Conservation (phyloP, 2,888 invertebrate species). For the Morpho achilles region DNA sequence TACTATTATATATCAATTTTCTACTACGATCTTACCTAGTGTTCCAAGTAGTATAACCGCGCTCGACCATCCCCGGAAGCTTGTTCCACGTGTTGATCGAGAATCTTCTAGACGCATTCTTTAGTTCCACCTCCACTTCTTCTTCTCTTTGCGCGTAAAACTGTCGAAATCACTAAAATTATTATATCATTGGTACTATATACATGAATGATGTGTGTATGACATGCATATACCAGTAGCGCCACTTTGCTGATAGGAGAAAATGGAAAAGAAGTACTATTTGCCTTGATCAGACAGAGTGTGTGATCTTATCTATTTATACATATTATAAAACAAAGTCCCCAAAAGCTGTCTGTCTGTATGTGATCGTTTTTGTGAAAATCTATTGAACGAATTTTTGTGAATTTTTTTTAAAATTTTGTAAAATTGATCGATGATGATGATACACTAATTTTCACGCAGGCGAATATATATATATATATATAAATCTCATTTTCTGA, state of each 20-base stretch:
- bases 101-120: constrained; percentile 52
- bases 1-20: background rate
- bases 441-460: too few relatives aligned
- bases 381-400: too few relatives aligned
- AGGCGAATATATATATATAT: too few relatives aligned
- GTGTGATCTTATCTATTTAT: background rate
- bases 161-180: constrained; percentile 32
- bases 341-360: too few relatives aligned
- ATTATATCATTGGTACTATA: background rate
- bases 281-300: background rate
- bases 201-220: too few relatives aligned
- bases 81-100: constrained; percentile 82
- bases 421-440: too few relatives aligned
- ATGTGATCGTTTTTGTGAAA: too few relatives aligned
- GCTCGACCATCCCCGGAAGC: constrained; percentile 82
- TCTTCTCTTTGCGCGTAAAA: constrained; percentile 55
- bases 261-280: too few relatives aligned
- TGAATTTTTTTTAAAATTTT: too few relatives aligned
- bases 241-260: background rate
- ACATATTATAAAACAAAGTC: too few relatives aligned
- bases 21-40: constrained; percentile 47
- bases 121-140: constrained; percentile 53
- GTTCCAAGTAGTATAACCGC: constrained; percentile 79
- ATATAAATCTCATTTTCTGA: too few relatives aligned
- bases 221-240: background rate